Evolutionary conservation across 2,888 invertebrate genomes (phyloP).

Genomic region (Hydraecia micacea): DNA sequence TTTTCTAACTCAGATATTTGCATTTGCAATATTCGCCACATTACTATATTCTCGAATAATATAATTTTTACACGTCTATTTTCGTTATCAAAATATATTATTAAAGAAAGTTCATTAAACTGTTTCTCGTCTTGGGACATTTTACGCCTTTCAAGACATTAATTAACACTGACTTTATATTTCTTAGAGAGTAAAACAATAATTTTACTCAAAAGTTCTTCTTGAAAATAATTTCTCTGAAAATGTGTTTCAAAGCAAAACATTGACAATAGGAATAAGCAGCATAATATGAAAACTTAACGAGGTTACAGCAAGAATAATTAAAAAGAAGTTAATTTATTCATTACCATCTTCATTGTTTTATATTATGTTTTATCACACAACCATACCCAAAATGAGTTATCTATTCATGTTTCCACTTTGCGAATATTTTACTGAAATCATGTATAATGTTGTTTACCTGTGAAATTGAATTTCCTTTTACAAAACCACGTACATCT

Average conservation of each 20-base stretch:
- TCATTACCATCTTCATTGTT: slow-evolving; percentile 54
- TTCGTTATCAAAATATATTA: neutral
- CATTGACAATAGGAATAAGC: neutral
- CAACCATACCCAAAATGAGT: slow-evolving; percentile 36
- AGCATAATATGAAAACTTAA: slow-evolving; percentile 42
- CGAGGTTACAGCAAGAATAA: slow-evolving; percentile 50
- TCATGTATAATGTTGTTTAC: slow-evolving; percentile 23
- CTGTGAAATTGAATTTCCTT: slow-evolving; percentile 22
- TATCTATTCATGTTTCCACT: slow-evolving; percentile 28
- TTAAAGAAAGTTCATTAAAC: neutral
- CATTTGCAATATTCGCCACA: neutral
- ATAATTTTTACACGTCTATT: neutral
- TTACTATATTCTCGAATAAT: neutral
- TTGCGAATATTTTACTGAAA: slow-evolving; percentile 27
- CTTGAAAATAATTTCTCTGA: neutral
- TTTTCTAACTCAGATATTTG: slow-evolving; percentile 14
- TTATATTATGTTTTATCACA: slow-evolving; percentile 49
- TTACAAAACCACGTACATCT: slow-evolving; percentile 2
- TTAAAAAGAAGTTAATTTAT: slow-evolving; percentile 65
- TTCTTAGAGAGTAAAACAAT: neutral
- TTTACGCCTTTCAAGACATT: neutral
- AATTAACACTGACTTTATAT: neutral
- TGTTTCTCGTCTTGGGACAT: neutral
- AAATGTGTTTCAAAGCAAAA: slow-evolving; percentile 10
- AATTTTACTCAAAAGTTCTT: neutral